Evolutionary conservation across 2,797 vertebrate species (phyloP).

Genomic region (Carapus acus): DNA sequence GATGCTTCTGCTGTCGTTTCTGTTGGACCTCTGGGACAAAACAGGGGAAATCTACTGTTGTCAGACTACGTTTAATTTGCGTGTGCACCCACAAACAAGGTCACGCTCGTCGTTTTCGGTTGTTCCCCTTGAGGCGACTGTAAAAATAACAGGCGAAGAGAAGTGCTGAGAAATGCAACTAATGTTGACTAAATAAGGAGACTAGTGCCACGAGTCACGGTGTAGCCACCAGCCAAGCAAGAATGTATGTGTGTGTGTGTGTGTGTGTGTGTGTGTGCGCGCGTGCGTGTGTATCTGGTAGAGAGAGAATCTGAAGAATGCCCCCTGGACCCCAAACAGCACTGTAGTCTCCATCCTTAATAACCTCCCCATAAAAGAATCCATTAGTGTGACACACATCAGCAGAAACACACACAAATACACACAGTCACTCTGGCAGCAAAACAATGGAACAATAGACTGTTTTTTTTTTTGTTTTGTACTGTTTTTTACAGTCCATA

Average conservation of each 20-base stretch:
- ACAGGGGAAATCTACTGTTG: no score
- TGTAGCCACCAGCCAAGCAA: slow-evolving; percentile 45
- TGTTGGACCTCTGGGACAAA: no score
- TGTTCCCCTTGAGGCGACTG: slow-evolving; percentile 3
- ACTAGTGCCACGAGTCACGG: slow-evolving; percentile 52
- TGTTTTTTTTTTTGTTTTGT: no score
- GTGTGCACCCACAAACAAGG: no score
- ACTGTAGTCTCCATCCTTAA: slow-evolving; percentile 50
- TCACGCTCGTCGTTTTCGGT: no score
- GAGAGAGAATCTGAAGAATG: slow-evolving; percentile 70
- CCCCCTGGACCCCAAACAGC: slow-evolving; percentile 53
- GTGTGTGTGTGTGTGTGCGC: slow-evolving; percentile 28
- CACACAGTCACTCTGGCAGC: slow-evolving; percentile 15
- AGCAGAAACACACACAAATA: slow-evolving; percentile 5
- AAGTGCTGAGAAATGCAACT: slow-evolving; percentile 43
- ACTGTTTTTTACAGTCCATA: not conserved
- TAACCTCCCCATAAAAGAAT: slow-evolving; percentile 49
- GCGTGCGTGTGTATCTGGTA: slow-evolving; percentile 40
- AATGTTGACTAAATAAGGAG: slow-evolving; percentile 66
- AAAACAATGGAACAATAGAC: slow-evolving; percentile 39
- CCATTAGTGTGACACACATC: slow-evolving; percentile 25
- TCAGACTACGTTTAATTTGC: no score
- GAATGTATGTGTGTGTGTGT: slow-evolving; percentile 31
- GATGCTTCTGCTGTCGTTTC: no score
- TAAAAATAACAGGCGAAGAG: slow-evolving; percentile 8